Evolutionary conservation across 2,888 invertebrate species (phyloP), one percentile per base, ranked within the genome.

Genomic region (Nomada fucata): DNA sequence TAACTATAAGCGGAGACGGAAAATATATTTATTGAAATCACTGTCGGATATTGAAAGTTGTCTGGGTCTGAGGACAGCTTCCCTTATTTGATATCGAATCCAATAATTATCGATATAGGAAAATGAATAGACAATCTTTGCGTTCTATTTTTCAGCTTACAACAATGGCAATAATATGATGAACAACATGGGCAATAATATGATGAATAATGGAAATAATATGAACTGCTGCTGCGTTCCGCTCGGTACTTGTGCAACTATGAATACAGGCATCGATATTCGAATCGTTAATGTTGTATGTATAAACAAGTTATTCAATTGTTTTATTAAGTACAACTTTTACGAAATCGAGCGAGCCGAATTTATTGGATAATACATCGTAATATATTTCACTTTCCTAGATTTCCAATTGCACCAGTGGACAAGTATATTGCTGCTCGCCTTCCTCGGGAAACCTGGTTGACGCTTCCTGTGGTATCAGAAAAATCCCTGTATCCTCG

Each of bases 261-360:
- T n/a, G 0, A 71, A n/a, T 42, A 53, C 72, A 2, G 82, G 72
- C 26, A 87, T 92, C 26, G 92, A 92, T 72, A 75, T 91, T 44
- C 82, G 92, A 76, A 92, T 92, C 29, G 92, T 92, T 13, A 92
- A 92, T 76, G 78, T 42, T 72, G 92, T 91, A 87, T 9, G 73
- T 78, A 76, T 44, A 57, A 29, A 26, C 36, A 29, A 60, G 26
- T 64, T 65, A 60, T 29, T 65, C n/a, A 50, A 70, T 36, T 67
- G 26, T 29, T 15, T 15, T 3, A 59, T 13, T 59, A 2, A 60
- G 10, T 29, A 44, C 3, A 47, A 13, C 23, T 20, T 61, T 63
- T 15, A 13, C 2, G 13, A 57, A 26, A 59, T 26, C 57, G 7
- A 20, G 13, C 5, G 15, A n/a, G 20, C 18, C 2, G 26, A 42